A percentile compares a stretch with the other conserved stretches of the same genome.
phyloP scores from a whole-genome alignment of 1,140 invertebrate genomes.

The Drosophila ficusphila region DNA sequence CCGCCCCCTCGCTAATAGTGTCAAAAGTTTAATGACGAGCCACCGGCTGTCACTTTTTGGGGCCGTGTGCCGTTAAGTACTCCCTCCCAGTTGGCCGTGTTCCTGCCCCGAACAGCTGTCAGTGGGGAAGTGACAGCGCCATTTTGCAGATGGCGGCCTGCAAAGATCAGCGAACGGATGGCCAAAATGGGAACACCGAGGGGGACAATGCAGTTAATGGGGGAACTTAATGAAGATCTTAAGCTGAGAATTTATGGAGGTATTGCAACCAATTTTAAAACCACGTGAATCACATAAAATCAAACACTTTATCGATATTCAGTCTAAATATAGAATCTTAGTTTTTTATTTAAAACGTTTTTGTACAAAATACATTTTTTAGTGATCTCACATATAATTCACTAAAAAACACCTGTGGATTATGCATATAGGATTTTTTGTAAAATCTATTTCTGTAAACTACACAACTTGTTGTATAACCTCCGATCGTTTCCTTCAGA shows the following conservation, averaged over 20 bases:
- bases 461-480: neutral
- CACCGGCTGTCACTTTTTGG: conserved; percentile 67
- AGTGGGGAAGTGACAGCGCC: conserved; percentile 65
- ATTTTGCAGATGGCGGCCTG: conserved; percentile 56
- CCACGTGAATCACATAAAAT: no score
- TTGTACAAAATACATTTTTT: no score
- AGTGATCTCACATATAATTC: no score
- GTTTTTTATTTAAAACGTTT: no score
- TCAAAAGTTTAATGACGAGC: conserved; percentile 80
- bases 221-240: neutral
- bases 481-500: neutral
- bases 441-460: no score
- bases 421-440: no score
- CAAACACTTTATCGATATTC: no score
- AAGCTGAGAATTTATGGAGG: neutral
- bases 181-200: neutral
- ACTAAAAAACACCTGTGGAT: neutral
- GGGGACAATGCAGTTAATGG: neutral
- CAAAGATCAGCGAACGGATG: neutral
- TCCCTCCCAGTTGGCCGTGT: conserved; percentile 40
- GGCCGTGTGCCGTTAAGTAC: conserved; percentile 67
- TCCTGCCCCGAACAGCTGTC: conserved; percentile 65
- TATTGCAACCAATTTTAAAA: no score
- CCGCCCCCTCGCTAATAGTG: conserved; percentile 64
- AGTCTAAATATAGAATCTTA: no score